Evolutionary conservation across 2,888 invertebrate species (phyloP), one percentile per base, ranked within the genome.

Genomic region (Scaptomyza tumidula): DNA sequence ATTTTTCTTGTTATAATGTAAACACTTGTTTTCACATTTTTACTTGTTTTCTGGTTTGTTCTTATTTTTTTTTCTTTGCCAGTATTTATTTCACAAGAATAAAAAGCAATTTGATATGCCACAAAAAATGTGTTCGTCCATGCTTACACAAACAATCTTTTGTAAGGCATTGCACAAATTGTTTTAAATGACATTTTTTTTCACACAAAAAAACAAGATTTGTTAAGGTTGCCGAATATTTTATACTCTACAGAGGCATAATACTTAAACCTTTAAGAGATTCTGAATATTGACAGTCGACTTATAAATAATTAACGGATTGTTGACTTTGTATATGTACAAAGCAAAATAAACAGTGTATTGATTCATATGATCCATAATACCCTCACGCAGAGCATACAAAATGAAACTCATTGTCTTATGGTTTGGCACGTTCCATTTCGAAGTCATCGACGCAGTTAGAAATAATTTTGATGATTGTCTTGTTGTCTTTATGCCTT

Each of bases 31-130:
- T 50, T 78, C 60, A 48, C 54, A 52, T 74, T 50, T 79, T 64
- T 35, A 10, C 33, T 6, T 33, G 5, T 33, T 39, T n/a, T 37
- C 37, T 24, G 24, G 33, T 1, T 33, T 48, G 0, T 6, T 16
- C 16, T 19, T 44, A 4, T 13, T 11, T 19, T 29, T 70, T 35
- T 7, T 45, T 50, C 41, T 59, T 44, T 48, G 35, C 31, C 13
- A 14, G 19, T 37, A 49, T 37, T 46, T 55, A 54, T 60, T 77
- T 77, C 81, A 48, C 43, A 69, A 65, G 74, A 88, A 76, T 64
- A 52, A 85, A 65, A 81, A 66, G 65, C 50, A 71, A 89, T 78
- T 78, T 70, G 89, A 83, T 83, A 87, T 68, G 60, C 52, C 37
- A 56, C 16, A 19, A 53, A 52, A 52, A 62, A 58, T 57, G 29